phyloP scores from a whole-genome alignment of 2,888 invertebrate species.

The Tipula lateralis region DNA sequence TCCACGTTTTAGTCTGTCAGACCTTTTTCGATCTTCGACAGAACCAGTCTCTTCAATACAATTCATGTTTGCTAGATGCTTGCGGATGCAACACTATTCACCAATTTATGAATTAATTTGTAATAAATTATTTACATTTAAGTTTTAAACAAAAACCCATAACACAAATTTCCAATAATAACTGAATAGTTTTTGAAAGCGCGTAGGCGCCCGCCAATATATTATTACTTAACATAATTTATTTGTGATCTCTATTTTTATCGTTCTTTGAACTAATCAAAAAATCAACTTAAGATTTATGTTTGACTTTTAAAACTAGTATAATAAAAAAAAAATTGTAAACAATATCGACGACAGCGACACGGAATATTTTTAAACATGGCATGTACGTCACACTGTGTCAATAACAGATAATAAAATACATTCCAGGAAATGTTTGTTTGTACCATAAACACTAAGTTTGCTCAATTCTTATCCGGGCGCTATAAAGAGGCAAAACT shows the following conservation, averaged over 20 bases:
- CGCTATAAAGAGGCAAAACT: no score
- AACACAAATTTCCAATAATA: neutral
- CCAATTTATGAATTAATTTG: neutral
- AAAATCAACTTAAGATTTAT: constrained; percentile 15
- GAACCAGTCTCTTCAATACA: no score
- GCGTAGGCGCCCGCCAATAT: neutral
- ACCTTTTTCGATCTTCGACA: no score
- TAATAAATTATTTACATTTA: neutral
- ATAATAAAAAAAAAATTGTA: neutral
- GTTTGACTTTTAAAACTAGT: neutral
- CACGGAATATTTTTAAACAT: neutral
- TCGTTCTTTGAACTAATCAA: constrained; percentile 24
- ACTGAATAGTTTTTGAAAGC: neutral
- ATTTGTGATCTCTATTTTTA: neutral
- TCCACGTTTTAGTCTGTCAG: no score
- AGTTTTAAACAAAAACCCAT: neutral
- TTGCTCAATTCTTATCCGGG: neutral
- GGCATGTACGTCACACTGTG: neutral
- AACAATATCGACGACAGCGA: neutral
- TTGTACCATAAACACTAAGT: neutral
- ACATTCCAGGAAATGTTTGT: neutral
- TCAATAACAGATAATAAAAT: neutral
- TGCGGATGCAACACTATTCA: neutral
- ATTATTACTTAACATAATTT: neutral
- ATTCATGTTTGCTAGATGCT: neutral